phyloP scores from a whole-genome alignment of 2,888 invertebrate species.

The Drosophila macrospina region DNA sequence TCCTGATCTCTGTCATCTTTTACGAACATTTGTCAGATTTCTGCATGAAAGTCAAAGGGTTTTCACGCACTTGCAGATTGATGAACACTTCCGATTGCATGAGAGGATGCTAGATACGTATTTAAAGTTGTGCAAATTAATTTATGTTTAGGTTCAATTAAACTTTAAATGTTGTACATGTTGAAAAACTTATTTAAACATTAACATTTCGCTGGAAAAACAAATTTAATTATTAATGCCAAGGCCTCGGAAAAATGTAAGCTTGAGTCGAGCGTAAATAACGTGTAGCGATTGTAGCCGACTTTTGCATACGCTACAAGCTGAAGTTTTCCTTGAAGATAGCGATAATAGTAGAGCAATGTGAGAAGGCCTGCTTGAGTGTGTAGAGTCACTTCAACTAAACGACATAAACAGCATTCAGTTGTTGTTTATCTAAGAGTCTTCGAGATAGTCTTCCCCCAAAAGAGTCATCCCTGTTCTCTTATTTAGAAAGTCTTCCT shows the following conservation, averaged over 20 bases:
- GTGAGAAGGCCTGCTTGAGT: too few species aligned
- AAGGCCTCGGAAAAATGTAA: neutral
- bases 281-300: neutral
- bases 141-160: neutral
- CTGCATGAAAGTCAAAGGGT: neutral
- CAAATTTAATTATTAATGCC: slow-evolving; percentile 1
- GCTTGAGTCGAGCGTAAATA: neutral
- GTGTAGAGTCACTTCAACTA: too few species aligned
- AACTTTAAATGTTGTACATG: neutral
- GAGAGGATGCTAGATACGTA: too few species aligned
- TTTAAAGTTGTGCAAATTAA: too few species aligned
- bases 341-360: too few species aligned
- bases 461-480: too few species aligned
- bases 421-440: too few species aligned
- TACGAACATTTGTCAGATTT: neutral
- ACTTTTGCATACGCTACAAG: neutral
- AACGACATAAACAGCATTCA: too few species aligned
- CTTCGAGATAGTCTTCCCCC: too few species aligned
- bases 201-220: slow-evolving; percentile 10
- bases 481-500: too few species aligned
- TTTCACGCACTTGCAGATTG: neutral
- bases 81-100: neutral
- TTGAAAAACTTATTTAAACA: slow-evolving; percentile 2
- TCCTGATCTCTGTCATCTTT: neutral
- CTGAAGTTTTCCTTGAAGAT: neutral